Base-by-base conservation (phyloP, 2,888 invertebrate genomes). In the Drepana falcataria region DNA sequence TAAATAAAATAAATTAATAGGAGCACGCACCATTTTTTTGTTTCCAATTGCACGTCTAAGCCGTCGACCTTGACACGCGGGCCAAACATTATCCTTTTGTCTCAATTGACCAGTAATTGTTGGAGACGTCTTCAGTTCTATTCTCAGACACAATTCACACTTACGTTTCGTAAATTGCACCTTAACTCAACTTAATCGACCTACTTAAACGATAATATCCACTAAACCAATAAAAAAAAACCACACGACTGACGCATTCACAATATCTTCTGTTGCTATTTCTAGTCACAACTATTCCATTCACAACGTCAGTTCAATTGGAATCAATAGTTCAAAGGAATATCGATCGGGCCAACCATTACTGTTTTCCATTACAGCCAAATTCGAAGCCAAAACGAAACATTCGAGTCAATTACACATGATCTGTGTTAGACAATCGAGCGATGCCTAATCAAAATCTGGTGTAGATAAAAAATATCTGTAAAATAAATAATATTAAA, bases 41-140 rank as follows among this genome's bases (percentile, higher is more conserved):
- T 84, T 81, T 81, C 74, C 84, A 83, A 85, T 84, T 87, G 82
- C 76, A 81, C 77, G 75, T 79, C 79, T 82, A 77, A 79, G 75
- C 66, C 74, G 60, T 55, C 71, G 77, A 75, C 88, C 89, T 87
- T 88, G 88, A 87, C 87, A 86, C 79, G 77, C 65, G 80, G 81
- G 78, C 85, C 86, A 81, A 88, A 87, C 87, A 89, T 89, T 89
- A 90, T 91, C 89, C 90, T 91, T 85, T 88, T 86, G 88, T 85
- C 81, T 88, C 90, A 90, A 90, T 90, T 91, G 90, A 66, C 69
- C 79, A 65, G 87, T 87, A 91, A 91, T 91, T 88, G 90, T 68
- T 77, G 79, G 72, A 75, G 84, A 79, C 85, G 78, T 78, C 81
- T 85, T 81, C 76, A 66, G 75, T 78, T 83, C 89, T 89, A 89